Conservation (phyloP, 1,140 invertebrate genomes). For the Pristionchus pacificus region DNA sequence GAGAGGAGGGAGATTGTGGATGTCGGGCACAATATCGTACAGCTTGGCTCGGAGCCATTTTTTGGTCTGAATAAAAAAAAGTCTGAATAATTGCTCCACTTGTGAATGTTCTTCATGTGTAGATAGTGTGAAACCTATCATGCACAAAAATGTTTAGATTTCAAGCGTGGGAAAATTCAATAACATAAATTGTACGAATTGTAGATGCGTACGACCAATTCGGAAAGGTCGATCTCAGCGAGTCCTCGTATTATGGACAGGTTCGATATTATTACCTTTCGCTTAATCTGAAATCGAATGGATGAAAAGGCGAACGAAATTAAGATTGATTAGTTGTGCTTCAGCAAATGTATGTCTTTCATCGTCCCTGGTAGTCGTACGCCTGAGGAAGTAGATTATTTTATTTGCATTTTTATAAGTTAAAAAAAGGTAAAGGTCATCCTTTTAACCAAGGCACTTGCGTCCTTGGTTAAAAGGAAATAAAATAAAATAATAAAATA, state of each 20-base stretch:
- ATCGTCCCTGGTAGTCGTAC: slow-evolving; percentile 25
- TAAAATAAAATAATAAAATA: no score
- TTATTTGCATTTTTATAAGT: no score
- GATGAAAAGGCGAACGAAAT: no score
- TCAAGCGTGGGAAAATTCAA: not conserved
- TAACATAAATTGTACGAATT: slow-evolving; percentile 2
- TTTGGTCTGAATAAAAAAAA: not conserved
- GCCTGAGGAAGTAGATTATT: not conserved
- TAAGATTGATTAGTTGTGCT: no score
- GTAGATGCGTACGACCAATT: slow-evolving; percentile 50
- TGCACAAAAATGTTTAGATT: not conserved
- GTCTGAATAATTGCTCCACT: not conserved
- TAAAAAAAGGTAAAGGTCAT: no score
- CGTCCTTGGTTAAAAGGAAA: not conserved
- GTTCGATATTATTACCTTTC: slow-evolving; percentile 47
- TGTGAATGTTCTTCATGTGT: not conserved
- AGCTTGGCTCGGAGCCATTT: not conserved
- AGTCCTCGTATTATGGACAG: slow-evolving; percentile 54
- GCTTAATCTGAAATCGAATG: no score
- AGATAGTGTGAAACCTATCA: not conserved
- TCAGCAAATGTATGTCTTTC: no score
- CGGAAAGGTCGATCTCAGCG: slow-evolving; percentile 48
- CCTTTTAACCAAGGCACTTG: not conserved
- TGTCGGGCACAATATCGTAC: not conserved
- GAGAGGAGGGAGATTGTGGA: not conserved